Percentiles rank a stretch among this genome's conserved stretches.
Conservation (phyloP, 2,113 vertebrate species). For the Chaetodon auriga region DNA sequence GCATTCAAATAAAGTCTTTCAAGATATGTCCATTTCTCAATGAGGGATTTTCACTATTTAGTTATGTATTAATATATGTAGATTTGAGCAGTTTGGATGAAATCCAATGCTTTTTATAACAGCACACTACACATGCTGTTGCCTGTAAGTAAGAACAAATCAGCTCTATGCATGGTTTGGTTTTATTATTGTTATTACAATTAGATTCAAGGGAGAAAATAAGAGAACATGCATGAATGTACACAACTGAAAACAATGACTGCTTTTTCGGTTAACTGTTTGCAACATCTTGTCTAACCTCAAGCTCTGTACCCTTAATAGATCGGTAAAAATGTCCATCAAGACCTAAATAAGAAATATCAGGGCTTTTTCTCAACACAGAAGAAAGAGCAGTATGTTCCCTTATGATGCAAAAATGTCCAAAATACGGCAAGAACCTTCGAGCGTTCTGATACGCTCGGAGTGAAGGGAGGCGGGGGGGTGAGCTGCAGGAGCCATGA, state of each 20-base stretch:
- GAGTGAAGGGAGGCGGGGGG: slow-evolving; percentile 37
- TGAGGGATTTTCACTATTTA: not conserved
- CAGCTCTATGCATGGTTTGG: not conserved
- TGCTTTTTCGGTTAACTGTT: slow-evolving; percentile 14
- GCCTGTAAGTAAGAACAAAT: not conserved
- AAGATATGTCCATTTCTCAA: not conserved
- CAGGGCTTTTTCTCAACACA: slow-evolving; percentile 33
- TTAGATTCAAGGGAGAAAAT: not conserved
- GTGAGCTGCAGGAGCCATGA: slow-evolving; percentile 67
- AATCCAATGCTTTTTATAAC: not conserved
- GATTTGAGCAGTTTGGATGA: not conserved
- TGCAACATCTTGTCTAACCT: slow-evolving; percentile 17
- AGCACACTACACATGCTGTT: not conserved
- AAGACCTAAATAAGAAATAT: slow-evolving; percentile 49
- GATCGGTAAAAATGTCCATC: slow-evolving; percentile 35
- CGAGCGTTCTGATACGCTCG: slow-evolving; percentile 41
- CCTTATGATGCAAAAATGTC: slow-evolving; percentile 75
- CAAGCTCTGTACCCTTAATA: slow-evolving; percentile 12
- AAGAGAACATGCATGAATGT: not conserved
- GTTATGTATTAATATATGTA: not conserved
- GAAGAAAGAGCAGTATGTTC: slow-evolving; percentile 52
- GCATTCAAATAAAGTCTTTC: not conserved
- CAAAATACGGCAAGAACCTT: slow-evolving; percentile 58
- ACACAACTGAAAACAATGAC: not conserved
- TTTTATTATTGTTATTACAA: not conserved